A percentile compares a stretch with the other conserved stretches of the same genome.
phyloP scores from a whole-genome alignment of 2,888 invertebrate genomes.

The Argyra leucocephala region DNA sequence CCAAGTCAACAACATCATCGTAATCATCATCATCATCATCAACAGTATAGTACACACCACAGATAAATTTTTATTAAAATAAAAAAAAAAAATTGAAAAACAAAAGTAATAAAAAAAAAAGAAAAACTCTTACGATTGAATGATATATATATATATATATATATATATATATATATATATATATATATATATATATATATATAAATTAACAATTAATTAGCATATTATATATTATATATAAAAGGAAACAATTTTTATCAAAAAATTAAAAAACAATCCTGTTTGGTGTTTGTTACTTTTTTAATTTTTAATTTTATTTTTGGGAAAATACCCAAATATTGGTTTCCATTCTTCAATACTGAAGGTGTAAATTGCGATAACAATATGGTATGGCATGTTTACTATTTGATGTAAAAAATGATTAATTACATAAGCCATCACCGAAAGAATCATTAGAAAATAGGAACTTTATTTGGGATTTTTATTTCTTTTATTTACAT shows the following conservation, averaged over 20 bases:
- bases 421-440: no score
- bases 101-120: neutral
- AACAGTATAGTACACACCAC: conserved; percentile 23
- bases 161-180: neutral
- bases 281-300: neutral
- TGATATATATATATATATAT: conserved; percentile 9
- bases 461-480: no score
- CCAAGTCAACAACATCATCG: conserved; percentile 22
- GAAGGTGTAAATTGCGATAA: no score
- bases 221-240: no score
- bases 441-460: no score
- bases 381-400: no score
- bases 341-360: no score
- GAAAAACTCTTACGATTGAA: conserved; percentile 5
- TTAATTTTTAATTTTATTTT: neutral
- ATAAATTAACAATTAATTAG: conserved; percentile 2
- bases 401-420: no score
- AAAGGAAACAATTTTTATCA: neutral
- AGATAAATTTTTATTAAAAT: conserved; percentile 8
- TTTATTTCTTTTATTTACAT: no score
- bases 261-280: neutral
- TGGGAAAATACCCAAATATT: no score
- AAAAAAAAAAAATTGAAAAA: conserved; percentile 9
- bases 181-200: conserved; percentile 8
- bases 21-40: conserved; percentile 22